Evolutionary conservation across 1,140 invertebrate genomes (phyloP), one percentile per base, ranked within the genome.

Genomic region (Proales similis): DNA sequence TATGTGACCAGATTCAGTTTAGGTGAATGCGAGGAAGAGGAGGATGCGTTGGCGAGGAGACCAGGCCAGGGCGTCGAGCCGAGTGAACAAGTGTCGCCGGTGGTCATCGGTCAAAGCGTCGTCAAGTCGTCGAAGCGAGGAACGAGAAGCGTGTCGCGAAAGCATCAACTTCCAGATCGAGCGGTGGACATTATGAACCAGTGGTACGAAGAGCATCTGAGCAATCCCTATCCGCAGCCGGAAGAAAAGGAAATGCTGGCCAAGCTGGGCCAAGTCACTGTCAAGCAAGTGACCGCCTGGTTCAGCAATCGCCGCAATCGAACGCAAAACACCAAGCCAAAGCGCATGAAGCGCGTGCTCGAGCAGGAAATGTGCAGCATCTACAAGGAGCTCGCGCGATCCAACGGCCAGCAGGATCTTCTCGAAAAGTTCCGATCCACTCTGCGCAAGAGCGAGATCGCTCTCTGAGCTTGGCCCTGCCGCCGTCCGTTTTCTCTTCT

Each of bases 261-360:
- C 1, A 65, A 48, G 22, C 45, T 66, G 20, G 72, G 71, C 32
- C 67, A 69, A 30, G 70, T 74, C 26, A 68, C 66, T 22, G 63
- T 70, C 0, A 57, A 36, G 14, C 69, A 73, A 64, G 72, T 74
- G 11, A 72, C 72, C 63, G 71, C 70, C 2, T 74, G 72, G 72
- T 74, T 72, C 62, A 69, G 71, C 3, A 74, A 74, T 63, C 72
- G 72, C 64, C 66, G 72, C 30, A 74, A 72, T 57, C 66, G 72
- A 20, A 70, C 67, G 47, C 68, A 72, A 61, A 74, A 72, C 65
- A 74, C 72, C 4, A 68, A 69, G 19, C 72, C 72, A 14, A 74
- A 74, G 64, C 67, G 70, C 24, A 42, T 32, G 1, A 24, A 24
- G 6, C 53, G 53, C 19, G 36, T 24, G 12, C 20, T 60, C n/a